Evolutionary conservation across 2,888 invertebrate species (phyloP), one percentile per base, ranked within the genome.

Genomic region (Aporophyla nigra): DNA sequence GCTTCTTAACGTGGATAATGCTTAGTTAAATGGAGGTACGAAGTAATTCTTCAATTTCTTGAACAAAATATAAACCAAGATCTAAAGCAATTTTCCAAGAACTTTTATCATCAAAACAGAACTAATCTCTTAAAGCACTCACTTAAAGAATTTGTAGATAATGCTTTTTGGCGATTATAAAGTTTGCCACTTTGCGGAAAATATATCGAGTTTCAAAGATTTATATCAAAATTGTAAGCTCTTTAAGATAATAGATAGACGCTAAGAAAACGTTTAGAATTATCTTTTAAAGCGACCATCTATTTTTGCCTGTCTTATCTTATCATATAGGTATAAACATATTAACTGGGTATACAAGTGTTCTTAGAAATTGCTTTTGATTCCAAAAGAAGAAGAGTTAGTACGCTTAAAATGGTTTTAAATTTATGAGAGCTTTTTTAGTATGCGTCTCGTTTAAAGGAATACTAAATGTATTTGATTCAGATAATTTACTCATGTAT

Each of bases 201-300:
- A 72, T 86, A 79, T 71, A 78, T 74, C 54, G 33, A 63, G 58
- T 72, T 82, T 67, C 71, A n/a, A 9, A 76, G 78, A 74, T 76
- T 51, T 27, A 49, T 79, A 65, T 67, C 54, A 24, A 67, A 67
- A 43, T 63, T 71, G 21, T 40, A 16, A 78, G 68, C 49, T 71
- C 66, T 43, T 56, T 51, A 53, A 71, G 72, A 40, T 61, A 10
- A 12, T 12, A 46, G 43, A 46, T 33, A 33, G 49, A 40, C 46
- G 51, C 33, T 74, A 46, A 24, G 12, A 40, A 53, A 61, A 12
- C 24, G 43, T 54, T 62, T 43, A 27, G 40, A 56, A 62, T 65
- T 40, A 61, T 27, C 43, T 46, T 58, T 76, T 6, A 19, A 19
- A 43, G 2, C 21, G 7, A n/a, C 43, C 14, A 3, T 33, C 56